Evolutionary conservation across 2,888 invertebrate genomes (phyloP).

Genomic region (Drosophila tanythrix): DNA sequence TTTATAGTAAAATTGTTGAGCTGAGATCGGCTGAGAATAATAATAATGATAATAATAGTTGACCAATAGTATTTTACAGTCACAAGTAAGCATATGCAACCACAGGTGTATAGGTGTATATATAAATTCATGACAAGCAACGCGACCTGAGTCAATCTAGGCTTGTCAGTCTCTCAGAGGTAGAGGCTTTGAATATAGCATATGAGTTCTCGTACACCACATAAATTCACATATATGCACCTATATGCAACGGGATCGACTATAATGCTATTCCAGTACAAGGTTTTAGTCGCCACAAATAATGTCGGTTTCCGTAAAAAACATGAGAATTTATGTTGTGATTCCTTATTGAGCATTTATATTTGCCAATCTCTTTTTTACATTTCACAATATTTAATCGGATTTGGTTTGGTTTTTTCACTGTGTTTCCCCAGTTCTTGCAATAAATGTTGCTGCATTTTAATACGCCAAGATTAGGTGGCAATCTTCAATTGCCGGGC

Average conservation of each 20-base stretch:
- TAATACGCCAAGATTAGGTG: neutral
- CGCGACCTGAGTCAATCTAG: neutral
- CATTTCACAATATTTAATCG: neutral
- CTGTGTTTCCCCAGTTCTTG: neutral
- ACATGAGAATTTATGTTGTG: neutral
- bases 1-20: neutral
- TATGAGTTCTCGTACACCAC: neutral
- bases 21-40: neutral
- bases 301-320: no score
- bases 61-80: neutral
- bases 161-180: neutral
- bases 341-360: neutral
- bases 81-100: neutral
- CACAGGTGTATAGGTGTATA: neutral
- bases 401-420: neutral
- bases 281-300: no score
- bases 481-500: neutral
- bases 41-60: neutral
- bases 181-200: neutral
- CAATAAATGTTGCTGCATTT: neutral
- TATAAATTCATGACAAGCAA: neutral
- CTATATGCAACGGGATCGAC: neutral
- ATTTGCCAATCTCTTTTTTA: neutral
- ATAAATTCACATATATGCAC: neutral
- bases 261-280: neutral